Conservation (phyloP, 1,140 invertebrate species). For the Anthonomus grandis region DNA sequence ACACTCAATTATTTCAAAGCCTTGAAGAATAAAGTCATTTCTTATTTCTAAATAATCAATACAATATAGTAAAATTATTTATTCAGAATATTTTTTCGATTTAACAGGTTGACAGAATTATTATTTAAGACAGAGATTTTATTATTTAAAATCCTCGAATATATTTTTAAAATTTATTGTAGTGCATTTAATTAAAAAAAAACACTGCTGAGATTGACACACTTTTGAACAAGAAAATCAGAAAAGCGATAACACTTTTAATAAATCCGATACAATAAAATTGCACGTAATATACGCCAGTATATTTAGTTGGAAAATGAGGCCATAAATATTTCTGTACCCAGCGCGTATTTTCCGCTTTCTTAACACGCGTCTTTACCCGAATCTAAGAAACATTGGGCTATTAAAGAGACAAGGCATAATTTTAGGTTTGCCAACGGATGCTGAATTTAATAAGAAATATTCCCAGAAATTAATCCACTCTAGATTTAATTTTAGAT, state of each 20-base stretch:
- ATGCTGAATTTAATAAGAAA: constrained; percentile 39
- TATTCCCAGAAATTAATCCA: constrained; percentile 44
- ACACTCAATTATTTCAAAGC: no score
- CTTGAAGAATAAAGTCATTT: no score
- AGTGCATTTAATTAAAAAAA: background rate
- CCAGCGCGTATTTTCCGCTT: background rate
- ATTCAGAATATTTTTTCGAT: no score
- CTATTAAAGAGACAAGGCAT: constrained; percentile 20
- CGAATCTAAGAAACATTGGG: constrained; percentile 9
- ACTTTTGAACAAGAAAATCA: background rate
- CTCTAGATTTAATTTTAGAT: constrained; percentile 44
- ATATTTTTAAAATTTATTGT: no score
- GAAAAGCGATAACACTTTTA: background rate
- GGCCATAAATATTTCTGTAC: background rate
- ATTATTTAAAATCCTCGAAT: no score
- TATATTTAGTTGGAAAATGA: background rate
- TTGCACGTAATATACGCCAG: background rate
- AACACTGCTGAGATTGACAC: background rate
- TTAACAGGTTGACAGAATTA: no score
- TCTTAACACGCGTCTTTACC: constrained; percentile 8
- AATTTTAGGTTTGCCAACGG: constrained; percentile 30
- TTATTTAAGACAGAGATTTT: no score
- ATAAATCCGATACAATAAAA: background rate
- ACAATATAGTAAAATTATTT: no score
- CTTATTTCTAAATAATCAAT: no score